These are phyloP conservation scores for Sphaerophoria taeniata DNA, from an alignment of 2,888 invertebrate species.

Conservation along the genomic window DNA sequence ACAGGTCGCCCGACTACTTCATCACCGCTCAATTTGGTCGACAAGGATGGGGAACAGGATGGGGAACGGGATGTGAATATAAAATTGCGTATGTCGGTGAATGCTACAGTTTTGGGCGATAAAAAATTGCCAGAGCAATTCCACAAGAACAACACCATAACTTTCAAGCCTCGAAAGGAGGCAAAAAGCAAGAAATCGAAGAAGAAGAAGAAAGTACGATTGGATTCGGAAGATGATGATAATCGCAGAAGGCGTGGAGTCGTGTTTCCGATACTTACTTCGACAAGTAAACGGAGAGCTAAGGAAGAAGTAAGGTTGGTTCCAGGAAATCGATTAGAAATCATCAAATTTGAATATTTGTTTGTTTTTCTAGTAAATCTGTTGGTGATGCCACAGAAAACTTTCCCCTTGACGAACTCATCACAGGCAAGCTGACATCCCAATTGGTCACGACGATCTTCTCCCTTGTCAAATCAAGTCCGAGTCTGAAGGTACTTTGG, in stretches of 20 bases:
- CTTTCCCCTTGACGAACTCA: slow-evolving; percentile 75
- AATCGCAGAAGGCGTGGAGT: slow-evolving; percentile 34
- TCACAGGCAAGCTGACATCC: slow-evolving; percentile 78
- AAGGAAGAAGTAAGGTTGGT: slow-evolving; percentile 57
- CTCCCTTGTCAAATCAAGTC: slow-evolving; percentile 77
- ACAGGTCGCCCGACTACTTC: slow-evolving; percentile 8
- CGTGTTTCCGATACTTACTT: slow-evolving; percentile 48
- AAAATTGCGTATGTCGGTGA: slow-evolving; percentile 79
- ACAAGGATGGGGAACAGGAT: too few relatives aligned
- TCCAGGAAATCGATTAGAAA: neutral
- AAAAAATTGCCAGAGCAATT: slow-evolving; percentile 49
- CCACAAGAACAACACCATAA: slow-evolving; percentile 50
- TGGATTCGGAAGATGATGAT: neutral
- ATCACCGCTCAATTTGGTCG: slow-evolving; percentile 30
- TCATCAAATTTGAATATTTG: neutral
- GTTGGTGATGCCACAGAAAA: slow-evolving; percentile 55
- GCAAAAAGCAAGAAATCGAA: neutral
- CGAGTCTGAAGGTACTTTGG: slow-evolving; percentile 77
- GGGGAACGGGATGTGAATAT: slow-evolving; percentile 75
- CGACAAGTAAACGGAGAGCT: slow-evolving; percentile 12
- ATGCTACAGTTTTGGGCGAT: slow-evolving; percentile 79
- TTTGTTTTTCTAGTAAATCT: slow-evolving; percentile 60
- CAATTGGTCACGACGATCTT: slow-evolving; percentile 79
- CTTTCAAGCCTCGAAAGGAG: slow-evolving; percentile 6
- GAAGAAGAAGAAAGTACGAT: neutral